A percentile compares a stretch with the other conserved stretches of the same genome.
phyloP scores from a whole-genome alignment of 2,888 invertebrate species.

The Melolontha melolontha region DNA sequence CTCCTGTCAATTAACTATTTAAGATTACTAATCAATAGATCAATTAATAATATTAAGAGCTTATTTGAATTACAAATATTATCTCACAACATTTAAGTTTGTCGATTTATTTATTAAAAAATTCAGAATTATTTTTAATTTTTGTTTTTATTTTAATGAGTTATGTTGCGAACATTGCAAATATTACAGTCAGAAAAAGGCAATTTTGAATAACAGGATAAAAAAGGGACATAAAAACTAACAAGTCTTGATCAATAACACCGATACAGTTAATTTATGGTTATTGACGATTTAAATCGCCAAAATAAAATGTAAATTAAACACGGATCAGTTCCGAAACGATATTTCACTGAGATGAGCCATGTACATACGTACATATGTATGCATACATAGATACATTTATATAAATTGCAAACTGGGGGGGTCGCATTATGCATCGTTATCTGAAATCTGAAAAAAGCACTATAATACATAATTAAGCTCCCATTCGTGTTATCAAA shows the following conservation, averaged over 20 bases:
- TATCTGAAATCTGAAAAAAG: constrained; percentile 56
- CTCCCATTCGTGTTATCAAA: constrained; percentile 58
- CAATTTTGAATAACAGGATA: no score
- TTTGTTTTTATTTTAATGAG: no score
- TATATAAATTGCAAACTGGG: neutral
- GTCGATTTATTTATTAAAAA: no score
- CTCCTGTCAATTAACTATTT: no score
- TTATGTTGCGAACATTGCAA: no score
- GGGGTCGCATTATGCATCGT: constrained; percentile 5
- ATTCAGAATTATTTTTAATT: no score
- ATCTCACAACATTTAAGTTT: no score
- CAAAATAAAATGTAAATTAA: constrained; percentile 54
- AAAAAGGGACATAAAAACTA: constrained; percentile 33
- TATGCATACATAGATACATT: neutral
- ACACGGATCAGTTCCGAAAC: constrained; percentile 51
- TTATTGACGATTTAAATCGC: constrained; percentile 54
- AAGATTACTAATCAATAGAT: no score
- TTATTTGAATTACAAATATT: no score
- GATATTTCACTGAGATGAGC: constrained; percentile 48
- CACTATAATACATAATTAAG: constrained; percentile 61
- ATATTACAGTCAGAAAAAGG: no score
- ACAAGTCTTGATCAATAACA: constrained; percentile 47
- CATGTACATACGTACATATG: neutral
- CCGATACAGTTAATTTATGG: constrained; percentile 53
- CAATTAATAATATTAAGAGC: no score